Conservation (phyloP, 2,888 invertebrate genomes). For the Hybos culiciformis region DNA sequence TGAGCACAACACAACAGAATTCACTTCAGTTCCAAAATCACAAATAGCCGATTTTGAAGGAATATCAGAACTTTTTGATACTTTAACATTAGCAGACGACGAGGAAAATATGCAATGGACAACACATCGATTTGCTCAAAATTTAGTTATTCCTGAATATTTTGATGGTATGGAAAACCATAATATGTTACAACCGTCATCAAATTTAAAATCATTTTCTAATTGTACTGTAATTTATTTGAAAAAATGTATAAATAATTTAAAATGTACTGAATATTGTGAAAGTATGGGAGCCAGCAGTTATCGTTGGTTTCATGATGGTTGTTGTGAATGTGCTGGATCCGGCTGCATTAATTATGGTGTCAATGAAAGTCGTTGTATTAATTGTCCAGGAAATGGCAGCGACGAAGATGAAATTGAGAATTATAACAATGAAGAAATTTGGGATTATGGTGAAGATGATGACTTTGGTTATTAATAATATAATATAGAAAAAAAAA, state of each 20-base stretch:
- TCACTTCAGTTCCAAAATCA: conserved; percentile 47
- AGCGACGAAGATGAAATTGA: conserved; percentile 32
- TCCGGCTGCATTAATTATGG: conserved; percentile 77
- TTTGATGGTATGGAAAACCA: conserved; percentile 13
- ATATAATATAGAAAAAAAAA: too few relatives aligned
- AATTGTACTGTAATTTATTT: conserved; percentile 31
- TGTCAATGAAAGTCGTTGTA: conserved; percentile 65
- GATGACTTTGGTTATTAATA: too few relatives aligned
- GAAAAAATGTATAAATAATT: conserved; percentile 24
- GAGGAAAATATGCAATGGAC: conserved; percentile 27
- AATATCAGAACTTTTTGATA: conserved; percentile 67
- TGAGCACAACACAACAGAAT: conserved; percentile 57
- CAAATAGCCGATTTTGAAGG: conserved; percentile 64
- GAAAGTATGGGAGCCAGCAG: conserved; percentile 32
- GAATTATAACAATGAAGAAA: conserved; percentile 31
- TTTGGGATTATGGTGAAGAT: conserved; percentile 46
- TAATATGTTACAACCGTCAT: conserved; percentile 12
- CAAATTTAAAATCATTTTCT: conserved; percentile 9
- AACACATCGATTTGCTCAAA: conserved; percentile 23
- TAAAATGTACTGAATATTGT: conserved; percentile 28
- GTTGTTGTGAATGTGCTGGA: conserved; percentile 86
- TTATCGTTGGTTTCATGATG: conserved; percentile 87
- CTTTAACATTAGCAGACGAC: conserved; percentile 53
- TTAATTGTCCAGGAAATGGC: conserved; percentile 41
- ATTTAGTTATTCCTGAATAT: background rate